These are phyloP conservation scores for Epicampocera succincta DNA, from an alignment of 2,888 invertebrate genomes.

Conservation along the genomic window DNA sequence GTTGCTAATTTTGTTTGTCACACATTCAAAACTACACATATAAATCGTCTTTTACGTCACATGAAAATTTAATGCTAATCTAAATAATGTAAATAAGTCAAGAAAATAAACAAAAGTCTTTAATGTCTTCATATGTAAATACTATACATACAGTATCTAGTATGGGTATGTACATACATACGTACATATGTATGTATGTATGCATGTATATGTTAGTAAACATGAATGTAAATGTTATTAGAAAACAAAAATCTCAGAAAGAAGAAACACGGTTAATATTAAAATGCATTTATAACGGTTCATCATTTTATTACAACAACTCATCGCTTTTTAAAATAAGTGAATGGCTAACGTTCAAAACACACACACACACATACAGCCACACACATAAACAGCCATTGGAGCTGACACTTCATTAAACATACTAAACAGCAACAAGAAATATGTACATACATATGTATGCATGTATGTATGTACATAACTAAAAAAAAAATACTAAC, in stretches of 20 bases:
- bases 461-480: too few relatives aligned
- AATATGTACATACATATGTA: too few relatives aligned
- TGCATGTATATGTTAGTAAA: not conserved
- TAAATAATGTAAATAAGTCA: slow-evolving; percentile 6
- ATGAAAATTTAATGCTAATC: slow-evolving; percentile 34
- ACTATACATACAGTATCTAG: not conserved
- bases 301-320: slow-evolving; percentile 16
- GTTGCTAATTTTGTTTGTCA: not conserved
- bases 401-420: not conserved
- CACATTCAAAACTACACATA: not conserved
- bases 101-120: slow-evolving; percentile 23
- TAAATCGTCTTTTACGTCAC: slow-evolving; percentile 44
- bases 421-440: not conserved
- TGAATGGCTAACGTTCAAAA: slow-evolving; percentile 7
- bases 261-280: slow-evolving; percentile 42
- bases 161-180: not conserved
- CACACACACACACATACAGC: not conserved
- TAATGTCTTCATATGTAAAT: not conserved
- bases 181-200: not conserved
- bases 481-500: not conserved
- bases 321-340: slow-evolving; percentile 24
- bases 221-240: slow-evolving; percentile 13
- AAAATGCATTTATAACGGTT: slow-evolving; percentile 48
- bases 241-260: slow-evolving; percentile 9
- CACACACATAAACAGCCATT: not conserved